Conservation (phyloP, 2,888 invertebrate species). For the Calameuta filiformis region DNA sequence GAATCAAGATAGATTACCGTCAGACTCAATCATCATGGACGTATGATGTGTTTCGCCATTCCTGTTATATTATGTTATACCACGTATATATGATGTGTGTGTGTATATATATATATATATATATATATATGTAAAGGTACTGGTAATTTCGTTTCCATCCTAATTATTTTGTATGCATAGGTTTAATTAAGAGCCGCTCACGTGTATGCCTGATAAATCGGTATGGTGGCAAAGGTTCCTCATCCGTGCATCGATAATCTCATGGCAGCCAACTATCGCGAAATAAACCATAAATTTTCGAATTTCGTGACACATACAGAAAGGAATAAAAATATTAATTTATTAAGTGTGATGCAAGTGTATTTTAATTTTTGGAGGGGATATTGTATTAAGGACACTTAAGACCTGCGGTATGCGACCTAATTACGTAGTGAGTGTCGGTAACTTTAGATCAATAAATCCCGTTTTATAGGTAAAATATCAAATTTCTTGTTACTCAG, state of each 20-base stretch:
- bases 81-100: not conserved
- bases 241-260: slow-evolving; percentile 46
- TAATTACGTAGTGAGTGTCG: slow-evolving; percentile 53
- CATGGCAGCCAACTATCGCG: slow-evolving; percentile 35
- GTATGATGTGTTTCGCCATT: not conserved
- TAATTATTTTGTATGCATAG: slow-evolving; percentile 32
- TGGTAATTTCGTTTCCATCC: not conserved
- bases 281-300: slow-evolving; percentile 36
- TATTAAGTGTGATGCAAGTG: not conserved
- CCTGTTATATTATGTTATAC: not conserved
- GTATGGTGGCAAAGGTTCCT: slow-evolving; percentile 44
- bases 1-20: slow-evolving; percentile 27
- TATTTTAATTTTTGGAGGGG: not conserved
- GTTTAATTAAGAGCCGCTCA: slow-evolving; percentile 52
- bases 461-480: slow-evolving; percentile 51
- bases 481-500: slow-evolving; percentile 50
- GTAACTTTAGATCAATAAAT: slow-evolving; percentile 65
- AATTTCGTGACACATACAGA: slow-evolving; percentile 24
- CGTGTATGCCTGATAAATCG: slow-evolving; percentile 28
- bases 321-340: not conserved
- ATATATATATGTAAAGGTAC: not conserved
- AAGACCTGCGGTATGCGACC: slow-evolving; percentile 39
- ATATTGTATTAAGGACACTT: not conserved
- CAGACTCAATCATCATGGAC: slow-evolving; percentile 5
- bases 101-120: too few relatives aligned